Percentiles rank a stretch among this genome's conserved stretches.
These are phyloP conservation scores for Forficula auricularia DNA, from an alignment of 1,140 invertebrate species.

Conservation along the genomic window DNA sequence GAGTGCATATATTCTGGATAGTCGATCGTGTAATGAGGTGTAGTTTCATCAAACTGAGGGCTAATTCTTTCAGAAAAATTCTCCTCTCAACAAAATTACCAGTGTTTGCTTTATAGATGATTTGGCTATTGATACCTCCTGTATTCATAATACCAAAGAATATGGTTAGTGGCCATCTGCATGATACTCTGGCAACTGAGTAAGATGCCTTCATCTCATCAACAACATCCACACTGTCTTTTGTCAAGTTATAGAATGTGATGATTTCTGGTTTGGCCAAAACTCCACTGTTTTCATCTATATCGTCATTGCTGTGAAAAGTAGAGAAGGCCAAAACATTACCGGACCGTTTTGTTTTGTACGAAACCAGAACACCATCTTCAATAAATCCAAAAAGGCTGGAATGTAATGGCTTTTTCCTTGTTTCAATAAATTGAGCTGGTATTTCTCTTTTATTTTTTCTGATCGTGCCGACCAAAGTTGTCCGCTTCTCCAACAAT, in stretches of 20 bases:
- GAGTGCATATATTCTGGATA: neutral
- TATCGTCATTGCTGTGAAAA: constrained; percentile 13
- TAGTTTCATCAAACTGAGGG: neutral
- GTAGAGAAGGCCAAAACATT: constrained; percentile 16
- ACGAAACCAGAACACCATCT: constrained; percentile 15
- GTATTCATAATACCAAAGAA: constrained; percentile 6
- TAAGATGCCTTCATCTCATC: constrained; percentile 19
- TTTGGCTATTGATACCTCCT: constrained; percentile 5
- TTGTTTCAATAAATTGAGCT: constrained; percentile 17
- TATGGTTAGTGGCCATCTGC: constrained; percentile 5
- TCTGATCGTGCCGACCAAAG: constrained; percentile 20
- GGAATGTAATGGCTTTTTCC: constrained; percentile 9
- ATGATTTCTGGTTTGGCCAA: constrained; percentile 23
- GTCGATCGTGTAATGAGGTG: too few relatives aligned
- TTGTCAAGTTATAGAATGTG: constrained; percentile 23
- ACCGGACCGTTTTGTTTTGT: constrained; percentile 17
- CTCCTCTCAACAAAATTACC: neutral
- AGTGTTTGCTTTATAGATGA: neutral
- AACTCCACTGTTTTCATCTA: constrained; percentile 12
- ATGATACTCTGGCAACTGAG: constrained; percentile 12
- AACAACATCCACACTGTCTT: constrained; percentile 25
- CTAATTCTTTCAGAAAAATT: neutral
- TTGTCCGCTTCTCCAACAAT: constrained; percentile 13
- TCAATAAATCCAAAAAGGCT: constrained; percentile 18
- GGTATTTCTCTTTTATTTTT: constrained; percentile 17